Evolutionary conservation across 2,888 invertebrate genomes (phyloP).

Genomic region (Folsomia candida): DNA sequence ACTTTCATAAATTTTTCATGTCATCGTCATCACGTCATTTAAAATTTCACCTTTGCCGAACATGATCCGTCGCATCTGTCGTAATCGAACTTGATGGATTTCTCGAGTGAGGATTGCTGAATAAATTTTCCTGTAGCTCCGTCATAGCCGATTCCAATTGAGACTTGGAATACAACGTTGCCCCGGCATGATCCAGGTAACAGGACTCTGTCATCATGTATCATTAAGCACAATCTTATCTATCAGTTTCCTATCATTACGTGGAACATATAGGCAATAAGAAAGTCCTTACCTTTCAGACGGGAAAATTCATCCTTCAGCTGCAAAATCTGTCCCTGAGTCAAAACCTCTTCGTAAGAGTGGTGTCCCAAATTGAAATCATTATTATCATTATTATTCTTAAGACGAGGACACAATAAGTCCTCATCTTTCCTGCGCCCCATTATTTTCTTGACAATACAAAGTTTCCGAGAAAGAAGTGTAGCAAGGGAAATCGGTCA

Average conservation of each 20-base stretch:
- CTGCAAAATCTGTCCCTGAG: conserved; percentile 35
- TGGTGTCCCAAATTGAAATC: no score
- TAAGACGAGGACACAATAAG: no score
- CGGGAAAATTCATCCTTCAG: conserved; percentile 43
- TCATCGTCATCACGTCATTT: neutral
- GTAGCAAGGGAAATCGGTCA: no score
- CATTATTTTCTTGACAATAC: no score
- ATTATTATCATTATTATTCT: no score
- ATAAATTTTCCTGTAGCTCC: conserved; percentile 70
- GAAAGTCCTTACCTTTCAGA: conserved; percentile 44
- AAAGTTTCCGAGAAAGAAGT: no score
- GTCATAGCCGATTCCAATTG: conserved; percentile 66
- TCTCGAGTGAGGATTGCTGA: conserved; percentile 84
- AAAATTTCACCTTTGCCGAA: conserved; percentile 65
- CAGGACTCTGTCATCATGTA: conserved; percentile 26
- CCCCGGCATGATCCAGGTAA: conserved; percentile 87
- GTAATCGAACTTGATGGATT: conserved; percentile 72
- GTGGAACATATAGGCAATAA: conserved; percentile 19
- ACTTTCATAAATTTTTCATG: conserved; percentile 1
- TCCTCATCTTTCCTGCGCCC: no score
- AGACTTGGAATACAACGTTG: conserved; percentile 74
- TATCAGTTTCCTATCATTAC: neutral
- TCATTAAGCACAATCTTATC: neutral
- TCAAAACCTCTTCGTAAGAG: conserved; percentile 46
- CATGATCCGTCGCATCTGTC: conserved; percentile 79